phyloP scores from a whole-genome alignment of 2,888 invertebrate genomes.

The Horisme vitalbata region DNA sequence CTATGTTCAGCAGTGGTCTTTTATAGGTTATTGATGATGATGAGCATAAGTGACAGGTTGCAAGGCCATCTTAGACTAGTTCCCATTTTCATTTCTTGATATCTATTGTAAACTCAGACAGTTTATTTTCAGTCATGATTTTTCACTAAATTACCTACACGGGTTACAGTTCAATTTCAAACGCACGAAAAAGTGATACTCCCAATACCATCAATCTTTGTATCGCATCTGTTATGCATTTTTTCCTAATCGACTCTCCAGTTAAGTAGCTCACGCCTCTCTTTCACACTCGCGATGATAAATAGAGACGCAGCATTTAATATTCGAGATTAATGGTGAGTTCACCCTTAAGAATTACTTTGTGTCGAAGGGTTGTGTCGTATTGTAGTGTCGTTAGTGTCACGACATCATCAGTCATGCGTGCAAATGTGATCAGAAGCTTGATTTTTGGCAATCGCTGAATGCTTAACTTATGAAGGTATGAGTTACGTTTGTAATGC shows the following conservation, averaged over 20 bases:
- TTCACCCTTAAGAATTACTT: constrained; percentile 66
- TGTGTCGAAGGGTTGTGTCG: constrained; percentile 58
- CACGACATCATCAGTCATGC: constrained; percentile 65
- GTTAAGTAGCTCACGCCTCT: constrained; percentile 16
- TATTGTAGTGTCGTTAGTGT: constrained; percentile 70
- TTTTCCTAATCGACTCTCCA: constrained; percentile 27
- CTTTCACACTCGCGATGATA: constrained; percentile 11
- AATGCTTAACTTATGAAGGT: too few relatives aligned
- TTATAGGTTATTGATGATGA: too few relatives aligned
- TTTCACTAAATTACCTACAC: too few relatives aligned
- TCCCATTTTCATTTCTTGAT: too few relatives aligned
- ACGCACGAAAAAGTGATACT: constrained; percentile 1
- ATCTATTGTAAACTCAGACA: too few relatives aligned
- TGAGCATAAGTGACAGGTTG: too few relatives aligned
- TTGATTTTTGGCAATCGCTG: constrained; percentile 19
- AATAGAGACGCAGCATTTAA: constrained; percentile 35
- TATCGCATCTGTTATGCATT: constrained; percentile 20
- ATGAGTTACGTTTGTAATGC: too few relatives aligned
- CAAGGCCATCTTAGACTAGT: too few relatives aligned
- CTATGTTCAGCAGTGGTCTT: too few relatives aligned
- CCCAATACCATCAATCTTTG: constrained; percentile 16
- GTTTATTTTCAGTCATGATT: too few relatives aligned
- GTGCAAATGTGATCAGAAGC: constrained; percentile 47
- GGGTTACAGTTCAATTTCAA: too few relatives aligned
- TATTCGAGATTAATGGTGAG: constrained; percentile 64